Conservation (phyloP, 2,113 vertebrate species). For the Ivindomyrus marchei region DNA sequence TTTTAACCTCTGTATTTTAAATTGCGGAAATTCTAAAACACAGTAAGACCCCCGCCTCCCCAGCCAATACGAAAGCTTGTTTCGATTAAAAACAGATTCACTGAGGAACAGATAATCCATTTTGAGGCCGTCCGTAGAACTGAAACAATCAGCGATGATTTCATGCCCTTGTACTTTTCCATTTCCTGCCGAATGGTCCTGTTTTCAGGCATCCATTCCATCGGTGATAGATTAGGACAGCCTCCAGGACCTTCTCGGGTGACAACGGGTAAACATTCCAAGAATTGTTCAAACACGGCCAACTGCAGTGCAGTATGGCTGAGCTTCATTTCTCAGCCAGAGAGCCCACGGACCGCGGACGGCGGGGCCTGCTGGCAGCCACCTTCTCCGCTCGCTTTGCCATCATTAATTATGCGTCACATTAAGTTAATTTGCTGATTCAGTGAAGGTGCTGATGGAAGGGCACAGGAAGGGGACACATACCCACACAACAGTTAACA, state of each 20-base stretch:
- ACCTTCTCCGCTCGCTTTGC: neutral
- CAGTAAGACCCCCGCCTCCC: neutral
- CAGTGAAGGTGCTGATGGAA: slow-evolving; percentile 11
- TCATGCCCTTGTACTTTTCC: neutral
- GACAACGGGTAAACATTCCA: neutral
- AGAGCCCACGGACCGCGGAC: neutral
- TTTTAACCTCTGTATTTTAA: neutral
- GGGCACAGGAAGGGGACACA: neutral
- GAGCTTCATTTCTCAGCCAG: neutral
- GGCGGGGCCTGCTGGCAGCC: slow-evolving; percentile 17
- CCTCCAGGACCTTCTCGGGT: neutral
- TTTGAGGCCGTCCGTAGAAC: neutral
- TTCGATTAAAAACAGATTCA: slow-evolving; percentile 4
- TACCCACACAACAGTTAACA: neutral
- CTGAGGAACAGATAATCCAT: slow-evolving; percentile 16
- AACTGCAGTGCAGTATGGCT: neutral
- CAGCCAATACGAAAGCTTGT: neutral
- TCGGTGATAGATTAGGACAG: neutral
- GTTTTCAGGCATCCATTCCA: neutral
- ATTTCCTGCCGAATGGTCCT: neutral
- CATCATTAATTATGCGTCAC: slow-evolving; percentile 35
- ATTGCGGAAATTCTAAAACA: neutral
- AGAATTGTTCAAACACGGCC: neutral
- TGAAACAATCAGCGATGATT: neutral
- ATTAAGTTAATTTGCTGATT: slow-evolving; percentile 37